Conservation (phyloP, 2,113 vertebrate genomes). For the Oxygymnocypris stewartii region DNA sequence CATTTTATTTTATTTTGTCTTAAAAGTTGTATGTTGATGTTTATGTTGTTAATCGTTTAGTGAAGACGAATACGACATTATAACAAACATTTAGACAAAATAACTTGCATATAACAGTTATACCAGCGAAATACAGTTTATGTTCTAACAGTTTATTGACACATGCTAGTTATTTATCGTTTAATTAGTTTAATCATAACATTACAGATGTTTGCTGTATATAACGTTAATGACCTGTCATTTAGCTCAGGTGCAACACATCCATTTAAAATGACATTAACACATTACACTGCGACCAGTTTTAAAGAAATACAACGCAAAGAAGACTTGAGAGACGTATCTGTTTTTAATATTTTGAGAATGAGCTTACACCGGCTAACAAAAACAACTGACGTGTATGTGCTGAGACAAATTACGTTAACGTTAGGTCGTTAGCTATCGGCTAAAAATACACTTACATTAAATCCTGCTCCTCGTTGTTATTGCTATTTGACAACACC, state of each 20-base stretch:
- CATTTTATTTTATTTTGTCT: conserved; percentile 42
- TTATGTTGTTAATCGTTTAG: background rate
- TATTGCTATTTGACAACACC: conserved; percentile 74
- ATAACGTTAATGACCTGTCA: background rate
- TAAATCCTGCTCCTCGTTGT: conserved; percentile 72
- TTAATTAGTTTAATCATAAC: background rate
- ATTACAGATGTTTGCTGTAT: background rate
- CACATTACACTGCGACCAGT: background rate
- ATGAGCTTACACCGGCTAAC: background rate
- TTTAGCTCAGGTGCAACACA: background rate
- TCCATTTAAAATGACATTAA: background rate
- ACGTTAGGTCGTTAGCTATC: background rate
- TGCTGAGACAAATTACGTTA: background rate
- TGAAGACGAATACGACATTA: background rate
- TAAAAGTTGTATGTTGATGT: background rate
- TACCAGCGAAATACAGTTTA: background rate
- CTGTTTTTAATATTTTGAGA: background rate
- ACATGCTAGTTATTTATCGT: background rate
- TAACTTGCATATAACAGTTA: background rate
- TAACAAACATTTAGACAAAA: background rate
- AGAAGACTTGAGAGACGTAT: background rate
- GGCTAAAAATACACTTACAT: conserved; percentile 70
- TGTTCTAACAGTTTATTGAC: background rate
- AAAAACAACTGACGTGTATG: conserved; percentile 9
- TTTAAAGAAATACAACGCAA: background rate